These are phyloP conservation scores for Tetramorium simillimum DNA, from an alignment of 1,140 invertebrate species.

Conservation along the genomic window DNA sequence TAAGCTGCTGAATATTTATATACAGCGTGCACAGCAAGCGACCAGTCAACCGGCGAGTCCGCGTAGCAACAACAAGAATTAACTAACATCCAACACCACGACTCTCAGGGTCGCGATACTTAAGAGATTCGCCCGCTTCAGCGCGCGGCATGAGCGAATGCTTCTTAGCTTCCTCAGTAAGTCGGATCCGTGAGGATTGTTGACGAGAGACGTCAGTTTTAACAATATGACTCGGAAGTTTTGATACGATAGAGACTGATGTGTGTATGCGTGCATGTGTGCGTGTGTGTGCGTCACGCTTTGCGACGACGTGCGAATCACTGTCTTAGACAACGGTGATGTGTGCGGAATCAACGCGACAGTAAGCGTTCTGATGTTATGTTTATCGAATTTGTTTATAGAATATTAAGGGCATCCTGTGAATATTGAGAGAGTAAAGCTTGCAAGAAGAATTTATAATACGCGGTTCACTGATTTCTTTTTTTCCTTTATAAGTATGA, in stretches of 20 bases:
- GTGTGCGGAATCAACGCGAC: slow-evolving; percentile 10
- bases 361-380: background rate
- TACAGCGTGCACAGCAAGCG: slow-evolving; percentile 87
- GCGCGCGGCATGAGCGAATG: slow-evolving; percentile 78
- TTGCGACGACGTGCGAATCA: slow-evolving; percentile 31
- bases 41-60: slow-evolving; percentile 82
- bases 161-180: slow-evolving; percentile 81
- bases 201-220: slow-evolving; percentile 31
- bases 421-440: slow-evolving; percentile 3
- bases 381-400: slow-evolving; percentile 13
- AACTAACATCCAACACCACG: slow-evolving; percentile 78
- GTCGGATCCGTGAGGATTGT: slow-evolving; percentile 72
- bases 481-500: background rate
- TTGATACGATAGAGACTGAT: slow-evolving; percentile 65
- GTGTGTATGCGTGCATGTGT: background rate
- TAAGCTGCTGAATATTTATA: slow-evolving; percentile 91
- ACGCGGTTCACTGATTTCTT: background rate
- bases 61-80: slow-evolving; percentile 81
- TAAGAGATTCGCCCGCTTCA: slow-evolving; percentile 80
- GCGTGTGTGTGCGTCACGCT: slow-evolving; percentile 23
- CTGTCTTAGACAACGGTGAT: slow-evolving; percentile 55
- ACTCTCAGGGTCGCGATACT: slow-evolving; percentile 81
- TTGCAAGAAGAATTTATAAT: background rate
- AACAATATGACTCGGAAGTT: slow-evolving; percentile 44
- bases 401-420: background rate